Conservation (phyloP, 2,797 vertebrate species). For the Zenarchopterus dispar region DNA sequence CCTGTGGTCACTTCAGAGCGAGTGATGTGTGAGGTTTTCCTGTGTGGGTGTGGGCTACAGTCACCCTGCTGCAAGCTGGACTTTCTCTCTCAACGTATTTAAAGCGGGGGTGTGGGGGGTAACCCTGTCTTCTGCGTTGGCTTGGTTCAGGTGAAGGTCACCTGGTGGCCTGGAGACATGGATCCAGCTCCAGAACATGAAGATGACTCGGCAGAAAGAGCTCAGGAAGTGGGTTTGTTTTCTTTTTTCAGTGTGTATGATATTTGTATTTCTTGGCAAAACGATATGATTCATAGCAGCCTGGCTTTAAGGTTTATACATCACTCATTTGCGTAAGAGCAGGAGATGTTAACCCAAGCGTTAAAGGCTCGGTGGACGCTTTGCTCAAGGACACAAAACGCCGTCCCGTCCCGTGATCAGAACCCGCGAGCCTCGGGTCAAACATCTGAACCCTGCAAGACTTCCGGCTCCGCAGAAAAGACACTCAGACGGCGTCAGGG, state of each 20-base stretch:
- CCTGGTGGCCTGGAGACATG: background rate
- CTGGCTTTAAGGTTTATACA: conserved; percentile 79
- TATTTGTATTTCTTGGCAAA: conserved; percentile 62
- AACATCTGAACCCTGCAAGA: conserved; percentile 59
- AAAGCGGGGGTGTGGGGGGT: conserved; percentile 59
- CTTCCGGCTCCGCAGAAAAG: conserved; percentile 57
- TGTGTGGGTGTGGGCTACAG: conserved; percentile 55
- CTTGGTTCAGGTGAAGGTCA: conserved; percentile 73
- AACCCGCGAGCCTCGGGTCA: conserved; percentile 71
- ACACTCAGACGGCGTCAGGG: conserved; percentile 53
- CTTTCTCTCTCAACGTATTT: conserved; percentile 44
- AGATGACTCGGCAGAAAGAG: conserved; percentile 47
- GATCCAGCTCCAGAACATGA: conserved; percentile 49
- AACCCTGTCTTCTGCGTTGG: conserved; percentile 62
- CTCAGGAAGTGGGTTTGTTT: background rate
- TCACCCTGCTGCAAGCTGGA: conserved; percentile 24
- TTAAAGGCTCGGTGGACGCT: conserved; percentile 54
- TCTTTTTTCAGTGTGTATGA: conserved; percentile 42
- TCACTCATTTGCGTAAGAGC: conserved; percentile 76
- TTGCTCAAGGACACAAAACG: conserved; percentile 76
- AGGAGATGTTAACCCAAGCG: conserved; percentile 72
- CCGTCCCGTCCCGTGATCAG: conserved; percentile 61
- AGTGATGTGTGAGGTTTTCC: conserved; percentile 46
- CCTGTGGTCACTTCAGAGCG: conserved; percentile 73
- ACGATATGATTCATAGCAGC: conserved; percentile 65